phyloP scores from a whole-genome alignment of 2,113 vertebrate species.

The Uria aalge region DNA sequence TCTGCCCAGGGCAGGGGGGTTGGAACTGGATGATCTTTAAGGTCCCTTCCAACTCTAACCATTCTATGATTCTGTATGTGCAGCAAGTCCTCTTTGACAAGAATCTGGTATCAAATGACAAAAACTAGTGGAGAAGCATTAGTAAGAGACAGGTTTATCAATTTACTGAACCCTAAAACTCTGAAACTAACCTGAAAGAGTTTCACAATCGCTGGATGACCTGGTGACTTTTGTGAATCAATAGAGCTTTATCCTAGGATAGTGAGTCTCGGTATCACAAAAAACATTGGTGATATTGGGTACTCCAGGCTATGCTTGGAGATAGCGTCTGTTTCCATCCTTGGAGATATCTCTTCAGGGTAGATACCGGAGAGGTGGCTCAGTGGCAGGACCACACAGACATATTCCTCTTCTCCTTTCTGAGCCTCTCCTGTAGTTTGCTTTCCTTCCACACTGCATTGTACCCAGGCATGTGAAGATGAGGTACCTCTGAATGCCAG shows the following conservation, averaged over 20 bases:
- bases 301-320: neutral
- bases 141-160: neutral
- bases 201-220: neutral
- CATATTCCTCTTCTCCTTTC: neutral
- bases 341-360: neutral
- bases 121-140: neutral
- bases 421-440: neutral
- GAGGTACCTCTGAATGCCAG: neutral
- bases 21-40: too few relatives aligned
- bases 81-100: neutral
- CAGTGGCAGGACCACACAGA: neutral
- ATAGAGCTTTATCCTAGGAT: neutral
- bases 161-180: neutral
- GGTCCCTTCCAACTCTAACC: too few relatives aligned
- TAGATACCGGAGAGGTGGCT: neutral
- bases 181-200: neutral
- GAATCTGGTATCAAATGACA: neutral
- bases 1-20: too few relatives aligned
- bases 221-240: neutral
- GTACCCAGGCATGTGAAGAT: neutral
- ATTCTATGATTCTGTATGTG: too few relatives aligned
- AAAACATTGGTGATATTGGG: neutral
- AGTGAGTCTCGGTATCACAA: neutral
- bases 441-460: neutral
- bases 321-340: neutral